Evolutionary conservation across 2,113 vertebrate genomes (phyloP).

Genomic region (Struthio camelus): DNA sequence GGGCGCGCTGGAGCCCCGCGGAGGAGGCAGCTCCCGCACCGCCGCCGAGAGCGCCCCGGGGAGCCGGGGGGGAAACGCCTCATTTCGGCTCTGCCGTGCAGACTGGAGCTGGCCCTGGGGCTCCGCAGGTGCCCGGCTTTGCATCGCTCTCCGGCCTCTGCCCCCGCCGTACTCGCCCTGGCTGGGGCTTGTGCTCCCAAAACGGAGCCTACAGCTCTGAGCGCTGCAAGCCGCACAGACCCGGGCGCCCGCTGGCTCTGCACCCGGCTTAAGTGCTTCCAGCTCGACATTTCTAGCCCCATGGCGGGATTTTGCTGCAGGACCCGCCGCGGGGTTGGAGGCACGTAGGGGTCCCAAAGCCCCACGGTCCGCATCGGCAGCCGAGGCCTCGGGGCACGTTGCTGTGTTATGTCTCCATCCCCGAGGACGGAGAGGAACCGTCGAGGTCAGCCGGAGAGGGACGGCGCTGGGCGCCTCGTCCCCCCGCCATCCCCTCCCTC

Average conservation of each 20-base stretch:
- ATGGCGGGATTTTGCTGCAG: neutral
- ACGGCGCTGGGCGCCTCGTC: neutral
- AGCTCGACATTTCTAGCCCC: accelerated
- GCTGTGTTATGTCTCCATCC: neutral
- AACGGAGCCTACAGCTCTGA: neutral
- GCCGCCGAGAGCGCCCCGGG: neutral
- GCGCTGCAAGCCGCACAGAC: no score
- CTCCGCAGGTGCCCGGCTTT: neutral
- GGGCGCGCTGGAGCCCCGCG: neutral
- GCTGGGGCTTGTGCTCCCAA: no score
- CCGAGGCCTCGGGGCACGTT: neutral
- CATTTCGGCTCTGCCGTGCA: neutral
- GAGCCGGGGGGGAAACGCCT: neutral
- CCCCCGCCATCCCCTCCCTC: no score
- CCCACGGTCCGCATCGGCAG: neutral
- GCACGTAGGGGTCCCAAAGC: accelerated
- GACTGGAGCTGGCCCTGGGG: neutral
- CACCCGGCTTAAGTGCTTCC: no score
- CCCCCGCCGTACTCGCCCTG: no score
- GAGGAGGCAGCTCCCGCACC: neutral
- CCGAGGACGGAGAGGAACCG: neutral
- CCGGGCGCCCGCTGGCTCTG: no score
- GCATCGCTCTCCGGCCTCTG: no score
- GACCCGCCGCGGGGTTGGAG: neutral
- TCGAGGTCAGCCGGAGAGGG: neutral